Evolutionary conservation across 2,888 invertebrate genomes (phyloP).

Genomic region (Protonemura montana): DNA sequence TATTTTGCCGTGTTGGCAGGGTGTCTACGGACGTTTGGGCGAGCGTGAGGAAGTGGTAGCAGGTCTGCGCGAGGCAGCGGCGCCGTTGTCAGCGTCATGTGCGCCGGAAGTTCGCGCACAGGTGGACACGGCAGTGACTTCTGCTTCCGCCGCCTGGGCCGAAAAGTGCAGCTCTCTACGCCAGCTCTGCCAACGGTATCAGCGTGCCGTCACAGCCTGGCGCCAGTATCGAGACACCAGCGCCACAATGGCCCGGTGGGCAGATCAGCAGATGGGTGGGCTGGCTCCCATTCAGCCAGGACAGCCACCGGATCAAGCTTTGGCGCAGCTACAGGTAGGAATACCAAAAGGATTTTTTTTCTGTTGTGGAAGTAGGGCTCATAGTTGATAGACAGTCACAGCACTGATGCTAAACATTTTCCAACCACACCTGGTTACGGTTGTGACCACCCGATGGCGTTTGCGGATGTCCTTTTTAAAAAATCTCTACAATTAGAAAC

Average conservation of each 20-base stretch:
- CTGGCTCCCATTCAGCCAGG: conserved; percentile 52
- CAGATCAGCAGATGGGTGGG: conserved; percentile 74
- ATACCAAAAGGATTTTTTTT: neutral
- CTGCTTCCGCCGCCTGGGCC: conserved; percentile 81
- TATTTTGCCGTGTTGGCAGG: conserved; percentile 63
- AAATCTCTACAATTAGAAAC: too few relatives aligned
- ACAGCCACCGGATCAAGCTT: conserved; percentile 75
- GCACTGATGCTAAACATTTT: too few relatives aligned
- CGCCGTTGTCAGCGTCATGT: conserved; percentile 74
- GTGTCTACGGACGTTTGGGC: conserved; percentile 77
- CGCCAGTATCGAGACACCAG: conserved; percentile 80
- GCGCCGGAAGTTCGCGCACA: conserved; percentile 75
- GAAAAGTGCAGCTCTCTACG: conserved; percentile 80
- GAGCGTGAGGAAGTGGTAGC: conserved; percentile 77
- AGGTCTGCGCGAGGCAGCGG: conserved; percentile 74
- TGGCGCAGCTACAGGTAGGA: conserved; percentile 75
- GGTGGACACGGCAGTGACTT: conserved; percentile 77
- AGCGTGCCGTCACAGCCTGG: conserved; percentile 84
- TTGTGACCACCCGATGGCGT: too few relatives aligned
- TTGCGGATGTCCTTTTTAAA: too few relatives aligned
- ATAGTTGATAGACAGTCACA: too few relatives aligned
- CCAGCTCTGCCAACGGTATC: conserved; percentile 79
- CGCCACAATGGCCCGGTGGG: conserved; percentile 77
- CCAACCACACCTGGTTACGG: too few relatives aligned
- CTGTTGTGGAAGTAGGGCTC: too few relatives aligned